phyloP scores from a whole-genome alignment of 2,888 invertebrate genomes.

The Ischnura elegans region DNA sequence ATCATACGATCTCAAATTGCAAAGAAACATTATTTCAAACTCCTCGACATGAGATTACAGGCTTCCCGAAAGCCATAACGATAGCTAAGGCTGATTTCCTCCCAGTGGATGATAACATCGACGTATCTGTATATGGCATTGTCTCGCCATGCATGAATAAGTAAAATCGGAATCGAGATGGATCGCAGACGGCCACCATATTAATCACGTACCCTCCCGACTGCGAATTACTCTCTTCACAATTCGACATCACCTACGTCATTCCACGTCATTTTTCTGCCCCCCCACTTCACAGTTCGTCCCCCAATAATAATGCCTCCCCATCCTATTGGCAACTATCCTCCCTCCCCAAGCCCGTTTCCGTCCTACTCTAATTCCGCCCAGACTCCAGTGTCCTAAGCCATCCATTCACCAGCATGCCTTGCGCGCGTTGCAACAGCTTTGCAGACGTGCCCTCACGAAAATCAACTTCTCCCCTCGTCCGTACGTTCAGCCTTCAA shows the following conservation, averaged over 20 bases:
- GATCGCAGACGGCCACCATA: background rate
- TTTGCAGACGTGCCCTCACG: background rate
- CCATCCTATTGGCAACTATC: background rate
- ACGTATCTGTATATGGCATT: background rate
- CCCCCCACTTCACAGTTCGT: background rate
- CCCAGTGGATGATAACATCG: slow-evolving; percentile 10
- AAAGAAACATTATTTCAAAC: background rate
- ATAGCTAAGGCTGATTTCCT: background rate
- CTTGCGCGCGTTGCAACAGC: slow-evolving; percentile 37
- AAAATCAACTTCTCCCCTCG: background rate
- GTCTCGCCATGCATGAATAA: slow-evolving; percentile 31
- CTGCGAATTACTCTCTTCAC: slow-evolving; percentile 42
- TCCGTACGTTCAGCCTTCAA: no score
- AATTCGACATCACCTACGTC: slow-evolving; percentile 34
- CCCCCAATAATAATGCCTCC: background rate
- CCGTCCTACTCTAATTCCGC: slow-evolving; percentile 48
- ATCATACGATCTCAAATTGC: background rate
- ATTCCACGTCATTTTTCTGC: background rate
- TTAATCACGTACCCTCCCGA: slow-evolving; percentile 40
- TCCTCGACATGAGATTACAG: background rate
- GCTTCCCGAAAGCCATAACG: slow-evolving; percentile 13
- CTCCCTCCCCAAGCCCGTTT: slow-evolving; percentile 19
- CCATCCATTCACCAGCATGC: slow-evolving; percentile 47
- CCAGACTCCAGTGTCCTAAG: slow-evolving; percentile 51
- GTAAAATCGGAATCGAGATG: background rate